phyloP scores from a whole-genome alignment of 2,113 vertebrate genomes.

The Cervus canadensis region DNA sequence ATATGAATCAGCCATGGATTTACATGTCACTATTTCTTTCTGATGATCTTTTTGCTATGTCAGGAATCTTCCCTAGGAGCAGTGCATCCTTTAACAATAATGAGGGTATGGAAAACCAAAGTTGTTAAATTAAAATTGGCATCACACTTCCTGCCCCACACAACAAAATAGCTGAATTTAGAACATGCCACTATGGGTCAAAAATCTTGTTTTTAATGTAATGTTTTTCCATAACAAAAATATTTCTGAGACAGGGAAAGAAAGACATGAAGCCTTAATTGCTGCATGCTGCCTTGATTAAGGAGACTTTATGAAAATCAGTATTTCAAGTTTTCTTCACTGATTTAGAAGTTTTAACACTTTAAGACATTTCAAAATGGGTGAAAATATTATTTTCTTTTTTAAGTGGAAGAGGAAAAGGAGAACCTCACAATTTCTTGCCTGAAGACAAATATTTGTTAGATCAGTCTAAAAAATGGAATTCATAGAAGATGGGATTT shows the following conservation, averaged over 20 bases:
- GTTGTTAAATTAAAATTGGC: background rate
- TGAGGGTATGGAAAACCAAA: background rate
- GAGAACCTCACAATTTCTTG: background rate
- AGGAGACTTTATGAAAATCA: background rate
- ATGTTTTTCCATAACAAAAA: background rate
- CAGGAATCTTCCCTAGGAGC: background rate
- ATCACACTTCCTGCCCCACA: background rate
- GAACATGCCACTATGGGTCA: background rate
- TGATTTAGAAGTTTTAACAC: background rate
- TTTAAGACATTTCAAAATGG: background rate
- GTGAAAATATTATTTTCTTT: background rate
- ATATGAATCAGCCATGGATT: too few relatives aligned
- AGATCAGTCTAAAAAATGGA: background rate
- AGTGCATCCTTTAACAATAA: background rate
- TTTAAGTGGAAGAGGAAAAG: background rate
- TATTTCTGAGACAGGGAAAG: background rate
- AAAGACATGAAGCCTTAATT: background rate
- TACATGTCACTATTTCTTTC: background rate
- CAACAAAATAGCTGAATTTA: background rate
- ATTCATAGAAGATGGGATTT: background rate
- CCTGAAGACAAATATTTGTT: background rate
- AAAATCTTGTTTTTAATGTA: background rate
- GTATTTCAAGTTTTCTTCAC: background rate
- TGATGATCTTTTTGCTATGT: background rate
- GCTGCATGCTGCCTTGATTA: background rate